phyloP scores from a whole-genome alignment of 2,797 vertebrate genomes.

The Pseudomugil gertrudae region DNA sequence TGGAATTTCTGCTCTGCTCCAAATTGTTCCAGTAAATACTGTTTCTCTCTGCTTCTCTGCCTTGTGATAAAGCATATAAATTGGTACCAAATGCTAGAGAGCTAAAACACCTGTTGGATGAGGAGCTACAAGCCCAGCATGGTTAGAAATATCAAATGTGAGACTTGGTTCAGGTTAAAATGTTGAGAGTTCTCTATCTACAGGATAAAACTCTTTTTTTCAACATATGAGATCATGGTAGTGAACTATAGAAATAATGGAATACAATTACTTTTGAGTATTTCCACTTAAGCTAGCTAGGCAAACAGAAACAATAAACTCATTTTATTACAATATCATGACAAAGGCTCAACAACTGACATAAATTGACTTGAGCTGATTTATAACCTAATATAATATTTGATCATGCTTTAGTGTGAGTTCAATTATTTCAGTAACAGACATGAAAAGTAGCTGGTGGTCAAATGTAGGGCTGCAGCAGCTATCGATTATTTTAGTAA shows the following conservation, averaged over 20 bases:
- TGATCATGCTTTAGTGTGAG: background rate
- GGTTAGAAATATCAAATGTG: background rate
- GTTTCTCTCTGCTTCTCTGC: slow-evolving; percentile 17
- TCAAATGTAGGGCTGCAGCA: background rate
- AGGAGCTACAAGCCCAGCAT: background rate
- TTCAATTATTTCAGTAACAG: slow-evolving; percentile 2
- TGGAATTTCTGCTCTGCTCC: slow-evolving; percentile 5
- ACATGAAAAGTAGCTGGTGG: slow-evolving; percentile 3
- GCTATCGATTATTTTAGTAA: too few species aligned
- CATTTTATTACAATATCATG: background rate
- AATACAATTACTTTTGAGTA: slow-evolving; percentile 13
- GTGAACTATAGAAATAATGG: too few species aligned
- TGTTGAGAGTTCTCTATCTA: background rate
- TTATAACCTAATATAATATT: background rate
- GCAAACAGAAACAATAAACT: slow-evolving; percentile 16
- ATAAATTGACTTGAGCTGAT: background rate
- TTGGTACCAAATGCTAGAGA: slow-evolving; percentile 49
- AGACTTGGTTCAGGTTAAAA: slow-evolving; percentile 10
- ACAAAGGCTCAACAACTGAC: rapidly evolving
- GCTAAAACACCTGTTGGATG: slow-evolving; percentile 49
- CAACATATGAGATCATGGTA: too few species aligned
- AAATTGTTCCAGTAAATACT: slow-evolving; percentile 22
- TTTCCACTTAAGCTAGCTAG: background rate
- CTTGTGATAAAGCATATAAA: slow-evolving; percentile 35
- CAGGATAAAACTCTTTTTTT: too few species aligned